phyloP scores from a whole-genome alignment of 2,888 invertebrate genomes.

The Mycogona germanica region DNA sequence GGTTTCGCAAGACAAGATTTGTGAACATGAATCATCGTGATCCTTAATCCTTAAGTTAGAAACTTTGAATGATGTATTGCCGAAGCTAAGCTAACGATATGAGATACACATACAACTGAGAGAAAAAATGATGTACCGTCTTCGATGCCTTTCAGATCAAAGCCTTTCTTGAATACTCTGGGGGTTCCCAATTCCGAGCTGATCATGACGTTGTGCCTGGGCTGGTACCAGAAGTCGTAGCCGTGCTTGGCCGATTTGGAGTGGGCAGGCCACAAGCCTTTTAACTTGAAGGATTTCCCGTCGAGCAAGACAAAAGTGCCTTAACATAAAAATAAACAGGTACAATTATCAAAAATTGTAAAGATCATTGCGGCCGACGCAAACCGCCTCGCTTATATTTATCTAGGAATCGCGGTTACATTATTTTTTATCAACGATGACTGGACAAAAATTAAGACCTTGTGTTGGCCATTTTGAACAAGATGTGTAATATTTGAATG shows the following conservation, averaged over 20 bases:
- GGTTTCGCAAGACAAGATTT: too few relatives aligned
- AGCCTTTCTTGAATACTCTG: slow-evolving; percentile 56
- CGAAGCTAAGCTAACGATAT: too few relatives aligned
- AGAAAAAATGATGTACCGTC: slow-evolving; percentile 18
- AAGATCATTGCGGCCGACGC: too few relatives aligned
- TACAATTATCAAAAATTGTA: not conserved
- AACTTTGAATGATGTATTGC: too few relatives aligned
- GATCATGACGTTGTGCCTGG: slow-evolving; percentile 78
- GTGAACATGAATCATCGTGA: too few relatives aligned
- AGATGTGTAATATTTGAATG: too few relatives aligned
- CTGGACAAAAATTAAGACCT: too few relatives aligned
- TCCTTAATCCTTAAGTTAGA: too few relatives aligned
- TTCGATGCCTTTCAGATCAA: slow-evolving; percentile 39
- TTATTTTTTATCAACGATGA: too few relatives aligned
- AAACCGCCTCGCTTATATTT: too few relatives aligned
- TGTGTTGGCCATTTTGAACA: too few relatives aligned
- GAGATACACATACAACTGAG: not conserved
- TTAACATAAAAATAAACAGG: not conserved
- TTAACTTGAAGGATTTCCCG: slow-evolving; percentile 67
- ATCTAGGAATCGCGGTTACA: too few relatives aligned
- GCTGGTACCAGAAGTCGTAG: slow-evolving; percentile 98
- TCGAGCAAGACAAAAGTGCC: slow-evolving; percentile 48
- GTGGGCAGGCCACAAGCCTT: slow-evolving; percentile 38
- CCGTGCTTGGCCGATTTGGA: slow-evolving; percentile 44
- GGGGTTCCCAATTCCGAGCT: slow-evolving; percentile 91